Evolutionary conservation across 1,140 invertebrate species (phyloP), one percentile per base, ranked within the genome.

Genomic region (Zaprionus nigranus): DNA sequence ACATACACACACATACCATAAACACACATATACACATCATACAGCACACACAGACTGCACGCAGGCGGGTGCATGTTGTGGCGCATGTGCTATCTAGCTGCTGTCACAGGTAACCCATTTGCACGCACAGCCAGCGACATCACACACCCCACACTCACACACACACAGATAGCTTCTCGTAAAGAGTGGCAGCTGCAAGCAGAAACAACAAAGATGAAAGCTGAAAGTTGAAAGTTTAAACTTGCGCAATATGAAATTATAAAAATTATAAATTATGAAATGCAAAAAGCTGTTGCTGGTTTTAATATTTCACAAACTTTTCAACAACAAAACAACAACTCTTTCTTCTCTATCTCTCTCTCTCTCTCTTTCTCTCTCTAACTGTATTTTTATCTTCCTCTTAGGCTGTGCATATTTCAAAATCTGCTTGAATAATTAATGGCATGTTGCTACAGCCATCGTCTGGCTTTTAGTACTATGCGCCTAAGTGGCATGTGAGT

Each of bases 361-460:
- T n/a, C n/a, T 22, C 30, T 38, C 5, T 5, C 9, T 26, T 4
- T 5, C 22, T 53, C 22, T 51, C 12, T 53, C 11, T 20, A 1
- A 1, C 5, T 38, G 40, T 17, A n/a, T 17, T 53, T 9, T 30
- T 60, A 15, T 3, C 43, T 15, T 3, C 15, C 6, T 34, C 17
- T 46, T 13, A n/a, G 28, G 58, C 24, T 36, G 20, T 74, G 30
- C 49, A 84, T 84, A 81, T 84, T 88, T 81, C 85, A 85, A 90
- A 88, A 82, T 90, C 73, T 77, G 72, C 69, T 71, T 88, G 76
- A 90, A 90, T 90, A 90, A 90, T 90, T 90, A 85, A 90, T 88
- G 22, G 58, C 36, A 36, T 62, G 34, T 24, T 49, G 65, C 13
- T 82, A 59, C 64, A 74, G 51, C 51, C 71, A 36, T 81, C 59